A percentile compares a stretch with the other conserved stretches of the same genome.
Conservation (phyloP, 2,113 vertebrate species). For the Rhynchopsitta pachyrhyncha region DNA sequence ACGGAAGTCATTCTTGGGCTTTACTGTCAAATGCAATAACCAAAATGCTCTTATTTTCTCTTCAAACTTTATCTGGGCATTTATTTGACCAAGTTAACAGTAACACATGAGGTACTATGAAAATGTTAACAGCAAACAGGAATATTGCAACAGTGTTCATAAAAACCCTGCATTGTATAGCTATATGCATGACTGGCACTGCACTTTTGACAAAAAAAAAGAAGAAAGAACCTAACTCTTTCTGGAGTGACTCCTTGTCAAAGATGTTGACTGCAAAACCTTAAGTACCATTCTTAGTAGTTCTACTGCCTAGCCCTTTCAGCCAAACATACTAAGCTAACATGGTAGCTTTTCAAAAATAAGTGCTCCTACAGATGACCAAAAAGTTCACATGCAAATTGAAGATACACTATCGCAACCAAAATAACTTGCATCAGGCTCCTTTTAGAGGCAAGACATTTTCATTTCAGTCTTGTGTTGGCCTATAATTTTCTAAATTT, state of each 20-base stretch:
- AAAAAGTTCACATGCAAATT: neutral
- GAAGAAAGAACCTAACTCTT: neutral
- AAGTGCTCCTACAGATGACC: neutral
- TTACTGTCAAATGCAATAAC: neutral
- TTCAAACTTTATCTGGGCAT: neutral
- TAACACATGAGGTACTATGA: neutral
- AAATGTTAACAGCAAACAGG: neutral
- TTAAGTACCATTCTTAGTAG: neutral
- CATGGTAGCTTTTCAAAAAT: neutral
- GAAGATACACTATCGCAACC: neutral
- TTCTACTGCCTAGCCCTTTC: neutral
- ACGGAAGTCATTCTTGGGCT: neutral
- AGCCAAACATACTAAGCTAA: neutral
- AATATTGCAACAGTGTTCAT: neutral
- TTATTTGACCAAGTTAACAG: neutral
- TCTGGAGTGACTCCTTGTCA: neutral
- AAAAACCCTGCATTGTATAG: neutral
- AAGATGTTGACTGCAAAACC: neutral
- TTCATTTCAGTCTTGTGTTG: neutral
- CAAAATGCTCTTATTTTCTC: neutral
- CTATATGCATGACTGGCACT: neutral
- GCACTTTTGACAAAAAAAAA: neutral
- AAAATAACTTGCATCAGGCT: neutral
- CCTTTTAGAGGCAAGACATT: neutral
- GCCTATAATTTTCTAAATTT: neutral